Percentiles rank a stretch among this genome's conserved stretches.
phyloP scores from a whole-genome alignment of 2,113 vertebrate genomes.

The Podarcis muralis region DNA sequence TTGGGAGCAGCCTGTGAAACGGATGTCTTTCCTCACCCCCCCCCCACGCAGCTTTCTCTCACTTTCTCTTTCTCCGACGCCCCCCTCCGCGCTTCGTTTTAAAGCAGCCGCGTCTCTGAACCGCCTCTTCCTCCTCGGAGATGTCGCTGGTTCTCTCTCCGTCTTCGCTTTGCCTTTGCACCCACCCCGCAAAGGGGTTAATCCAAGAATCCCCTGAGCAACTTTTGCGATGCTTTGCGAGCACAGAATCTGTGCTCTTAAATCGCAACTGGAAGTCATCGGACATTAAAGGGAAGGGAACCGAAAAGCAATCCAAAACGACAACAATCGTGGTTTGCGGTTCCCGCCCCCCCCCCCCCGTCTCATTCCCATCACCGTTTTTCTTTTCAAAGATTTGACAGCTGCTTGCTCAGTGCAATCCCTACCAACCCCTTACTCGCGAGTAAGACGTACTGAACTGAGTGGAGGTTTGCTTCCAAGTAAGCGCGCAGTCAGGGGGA shows the following conservation, averaged over 20 bases:
- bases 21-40: too few species aligned
- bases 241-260: slow-evolving; percentile 3
- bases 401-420: background rate
- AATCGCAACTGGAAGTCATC: background rate
- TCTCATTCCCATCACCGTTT: background rate
- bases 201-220: background rate
- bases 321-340: background rate
- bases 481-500: too few species aligned
- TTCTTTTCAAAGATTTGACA: slow-evolving; percentile 16
- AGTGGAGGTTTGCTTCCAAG: background rate
- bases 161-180: background rate
- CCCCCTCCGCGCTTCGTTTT: background rate
- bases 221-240: background rate
- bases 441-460: background rate
- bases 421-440: background rate
- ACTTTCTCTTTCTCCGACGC: background rate
- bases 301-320: background rate
- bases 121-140: too few species aligned
- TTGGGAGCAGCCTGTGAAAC: background rate
- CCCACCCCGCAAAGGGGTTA: background rate
- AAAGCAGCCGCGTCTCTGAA: background rate
- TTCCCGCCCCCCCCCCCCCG: background rate
- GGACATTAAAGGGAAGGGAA: background rate
- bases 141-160: background rate
- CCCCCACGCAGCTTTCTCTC: background rate